Evolutionary conservation across 2,797 vertebrate species (phyloP).

Genomic region (Oreortyx pictus): DNA sequence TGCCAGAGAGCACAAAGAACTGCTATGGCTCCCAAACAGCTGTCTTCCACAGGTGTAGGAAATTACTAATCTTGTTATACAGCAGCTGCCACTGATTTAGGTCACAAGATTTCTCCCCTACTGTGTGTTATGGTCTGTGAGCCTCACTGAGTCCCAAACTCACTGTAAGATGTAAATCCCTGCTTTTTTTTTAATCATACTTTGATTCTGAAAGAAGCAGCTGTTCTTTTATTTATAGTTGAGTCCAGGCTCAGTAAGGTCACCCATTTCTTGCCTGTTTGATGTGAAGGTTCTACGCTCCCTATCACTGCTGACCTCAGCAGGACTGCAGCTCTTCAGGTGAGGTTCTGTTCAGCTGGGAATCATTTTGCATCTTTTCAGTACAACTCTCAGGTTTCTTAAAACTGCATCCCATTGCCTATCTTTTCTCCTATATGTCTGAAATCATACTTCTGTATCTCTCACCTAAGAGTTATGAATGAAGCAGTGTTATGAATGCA

Average conservation of each 20-base stretch:
- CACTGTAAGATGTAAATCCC: neutral
- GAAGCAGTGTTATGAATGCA: neutral
- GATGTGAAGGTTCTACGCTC: neutral
- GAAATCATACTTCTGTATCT: neutral
- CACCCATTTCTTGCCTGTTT: neutral
- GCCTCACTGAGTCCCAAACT: neutral
- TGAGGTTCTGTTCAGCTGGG: neutral
- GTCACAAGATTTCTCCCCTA: neutral
- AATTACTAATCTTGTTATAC: neutral
- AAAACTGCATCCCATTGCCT: neutral
- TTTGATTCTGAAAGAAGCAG: neutral
- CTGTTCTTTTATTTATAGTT: neutral
- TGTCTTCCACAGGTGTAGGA: neutral
- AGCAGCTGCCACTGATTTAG: neutral
- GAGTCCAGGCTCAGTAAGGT: neutral
- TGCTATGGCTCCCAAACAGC: neutral
- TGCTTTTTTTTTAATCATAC: neutral
- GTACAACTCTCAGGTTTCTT: neutral
- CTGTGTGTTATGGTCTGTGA: neutral
- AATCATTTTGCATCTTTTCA: neutral
- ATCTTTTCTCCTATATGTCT: neutral
- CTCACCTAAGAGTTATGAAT: neutral
- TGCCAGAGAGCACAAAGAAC: neutral
- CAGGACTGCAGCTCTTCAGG: neutral
- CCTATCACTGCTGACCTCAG: neutral